Evolutionary conservation across 2,797 vertebrate genomes (phyloP).

Genomic region (Bufotes viridis): DNA sequence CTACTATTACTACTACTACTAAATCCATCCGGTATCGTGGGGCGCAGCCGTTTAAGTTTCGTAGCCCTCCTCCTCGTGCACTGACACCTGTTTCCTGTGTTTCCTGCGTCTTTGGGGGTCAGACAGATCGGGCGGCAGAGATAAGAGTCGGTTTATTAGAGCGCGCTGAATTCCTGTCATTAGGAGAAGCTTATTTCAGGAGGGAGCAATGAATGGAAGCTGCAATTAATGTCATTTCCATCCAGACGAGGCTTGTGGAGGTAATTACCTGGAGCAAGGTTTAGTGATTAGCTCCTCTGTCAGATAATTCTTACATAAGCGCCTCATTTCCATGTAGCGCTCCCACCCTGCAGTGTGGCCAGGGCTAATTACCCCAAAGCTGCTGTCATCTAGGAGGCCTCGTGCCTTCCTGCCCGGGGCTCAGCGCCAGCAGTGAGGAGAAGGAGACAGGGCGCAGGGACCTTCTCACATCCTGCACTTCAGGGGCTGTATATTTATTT

Average conservation of each 20-base stretch:
- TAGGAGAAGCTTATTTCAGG: conserved; percentile 9
- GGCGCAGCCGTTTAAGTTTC: too few species aligned
- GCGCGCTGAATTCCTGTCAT: background rate
- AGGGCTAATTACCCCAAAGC: background rate
- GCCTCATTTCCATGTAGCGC: conserved; percentile 8
- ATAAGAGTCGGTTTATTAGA: background rate
- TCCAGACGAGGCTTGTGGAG: background rate
- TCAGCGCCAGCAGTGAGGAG: background rate
- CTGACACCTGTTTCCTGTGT: background rate
- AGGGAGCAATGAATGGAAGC: conserved; percentile 17
- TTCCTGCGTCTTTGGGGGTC: background rate
- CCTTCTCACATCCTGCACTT: too few species aligned
- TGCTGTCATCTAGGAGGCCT: background rate
- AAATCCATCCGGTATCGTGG: too few species aligned
- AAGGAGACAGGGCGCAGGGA: background rate
- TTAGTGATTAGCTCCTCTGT: conserved; percentile 34
- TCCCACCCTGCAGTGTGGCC: background rate
- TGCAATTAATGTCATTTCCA: conserved; percentile 44
- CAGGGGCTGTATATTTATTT: too few species aligned
- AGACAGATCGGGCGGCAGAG: background rate
- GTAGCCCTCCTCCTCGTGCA: too few species aligned
- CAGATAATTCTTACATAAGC: conserved; percentile 36
- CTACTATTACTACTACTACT: background rate
- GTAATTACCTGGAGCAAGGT: conserved; percentile 37
- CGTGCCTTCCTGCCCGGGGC: background rate